Conservation (phyloP, 2,113 vertebrate species). For the Tichodroma muraria region DNA sequence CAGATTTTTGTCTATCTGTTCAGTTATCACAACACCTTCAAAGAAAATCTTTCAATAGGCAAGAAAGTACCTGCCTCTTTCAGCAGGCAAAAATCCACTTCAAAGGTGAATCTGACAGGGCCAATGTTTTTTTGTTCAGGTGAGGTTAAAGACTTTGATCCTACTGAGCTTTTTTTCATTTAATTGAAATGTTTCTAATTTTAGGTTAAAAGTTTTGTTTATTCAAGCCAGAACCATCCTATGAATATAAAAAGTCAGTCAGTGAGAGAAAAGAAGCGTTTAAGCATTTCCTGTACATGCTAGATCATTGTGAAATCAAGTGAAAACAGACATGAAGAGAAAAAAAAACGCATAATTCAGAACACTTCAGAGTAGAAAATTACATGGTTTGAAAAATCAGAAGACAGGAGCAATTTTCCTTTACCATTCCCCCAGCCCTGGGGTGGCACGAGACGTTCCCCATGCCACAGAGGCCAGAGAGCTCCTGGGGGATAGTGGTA, state of each 20-base stretch:
- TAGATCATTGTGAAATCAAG: neutral
- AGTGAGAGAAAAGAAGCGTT: neutral
- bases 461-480: neutral
- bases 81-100: neutral
- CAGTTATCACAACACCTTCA: neutral
- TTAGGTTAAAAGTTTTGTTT: neutral
- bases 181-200: neutral
- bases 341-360: neutral
- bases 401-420: neutral
- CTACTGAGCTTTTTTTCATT: neutral
- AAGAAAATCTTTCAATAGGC: neutral
- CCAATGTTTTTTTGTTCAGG: neutral
- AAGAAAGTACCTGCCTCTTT: neutral
- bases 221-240: neutral
- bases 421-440: neutral
- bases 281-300: neutral
- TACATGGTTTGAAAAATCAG: neutral
- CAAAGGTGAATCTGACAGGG: neutral
- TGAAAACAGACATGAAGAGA: neutral
- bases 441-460: rapidly evolving
- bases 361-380: neutral
- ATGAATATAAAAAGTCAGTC: neutral
- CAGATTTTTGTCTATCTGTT: neutral
- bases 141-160: neutral
- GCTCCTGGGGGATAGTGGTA: neutral